Evolutionary conservation across 2,797 vertebrate species (phyloP), one percentile per base, ranked within the genome.

Genomic region (Poecilia velifera): DNA sequence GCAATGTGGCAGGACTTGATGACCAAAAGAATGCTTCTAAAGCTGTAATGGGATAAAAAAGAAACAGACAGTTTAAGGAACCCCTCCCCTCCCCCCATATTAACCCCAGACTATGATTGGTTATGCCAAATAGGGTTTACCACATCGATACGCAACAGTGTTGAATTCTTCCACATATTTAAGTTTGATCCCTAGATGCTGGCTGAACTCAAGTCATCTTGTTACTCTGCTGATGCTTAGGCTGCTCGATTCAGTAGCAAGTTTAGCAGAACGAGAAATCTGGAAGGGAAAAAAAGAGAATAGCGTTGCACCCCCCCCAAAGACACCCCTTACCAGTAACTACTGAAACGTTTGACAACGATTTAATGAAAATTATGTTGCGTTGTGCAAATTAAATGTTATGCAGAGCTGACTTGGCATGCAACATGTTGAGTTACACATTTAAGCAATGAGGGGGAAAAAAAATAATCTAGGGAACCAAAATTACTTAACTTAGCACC

Each of bases 401-500:
- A 94, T 92, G 93, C 92, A 95, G 92, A 93, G 92, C 92, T 87
- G 87, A 94, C 89, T 91, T 94, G 88, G 88, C 96, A 96, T 96
- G 95, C 95, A 95, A 87, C 78, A 90, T 86, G 82, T 92, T 77
- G 86, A 91, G 91, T 91, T 91, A 92, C 87, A 94, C 87, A 91
- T 94, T 90, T 87, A 94, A 94, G 92, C 93, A 93, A 94, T 93
- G 87, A 68, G 89, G 90, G 89, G 87, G 80, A 84, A 87, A 86
- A 86, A 86, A 84, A 88, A 87, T 14, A 84, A 90, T 91, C 85
- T 92, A 92, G 92, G 86, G 91, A 94, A 94, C 93, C 89, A 80
- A 92, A 92, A 93, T 94, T 90, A 96, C 96, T 96, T 96, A 96
- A 95, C 95, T 96, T 91, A 75, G 86, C 84, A 95, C 94, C 93